Conservation (phyloP, 2,113 vertebrate genomes). For the Pomatorhinus ruficollis region DNA sequence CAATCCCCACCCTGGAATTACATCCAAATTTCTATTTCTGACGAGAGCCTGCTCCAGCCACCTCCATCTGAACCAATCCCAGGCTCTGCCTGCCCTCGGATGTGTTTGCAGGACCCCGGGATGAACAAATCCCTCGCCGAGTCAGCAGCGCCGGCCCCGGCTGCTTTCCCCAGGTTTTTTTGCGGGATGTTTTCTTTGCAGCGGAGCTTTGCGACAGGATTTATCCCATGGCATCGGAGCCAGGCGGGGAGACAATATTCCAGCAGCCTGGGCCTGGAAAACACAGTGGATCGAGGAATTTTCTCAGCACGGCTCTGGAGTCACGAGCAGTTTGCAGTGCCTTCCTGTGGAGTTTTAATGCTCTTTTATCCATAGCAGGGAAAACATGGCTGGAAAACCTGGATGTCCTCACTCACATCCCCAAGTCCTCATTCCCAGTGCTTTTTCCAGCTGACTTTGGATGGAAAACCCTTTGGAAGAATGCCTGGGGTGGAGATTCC, state of each 20-base stretch:
- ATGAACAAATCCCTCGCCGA: neutral
- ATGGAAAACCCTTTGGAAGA: neutral
- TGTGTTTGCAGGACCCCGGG: neutral
- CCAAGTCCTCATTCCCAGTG: neutral
- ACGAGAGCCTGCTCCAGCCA: neutral
- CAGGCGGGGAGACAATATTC: neutral
- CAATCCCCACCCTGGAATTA: neutral
- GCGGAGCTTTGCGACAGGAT: neutral
- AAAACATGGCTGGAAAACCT: neutral
- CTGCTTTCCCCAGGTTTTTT: neutral
- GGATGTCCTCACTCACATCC: neutral
- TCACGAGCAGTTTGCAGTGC: fast-evolving
- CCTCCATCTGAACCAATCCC: neutral
- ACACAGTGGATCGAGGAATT: fast-evolving
- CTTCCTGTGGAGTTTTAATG: neutral
- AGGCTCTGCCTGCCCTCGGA: neutral
- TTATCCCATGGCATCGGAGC: neutral
- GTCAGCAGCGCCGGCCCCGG: neutral
- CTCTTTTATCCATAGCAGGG: neutral
- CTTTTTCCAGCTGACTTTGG: neutral
- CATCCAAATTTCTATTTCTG: neutral
- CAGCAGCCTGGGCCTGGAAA: neutral
- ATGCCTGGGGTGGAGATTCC: neutral
- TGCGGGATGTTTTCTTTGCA: neutral
- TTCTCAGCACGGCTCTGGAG: fast-evolving